phyloP scores from a whole-genome alignment of 1,140 invertebrate genomes.

The Akabosia matsudoensis region DNA sequence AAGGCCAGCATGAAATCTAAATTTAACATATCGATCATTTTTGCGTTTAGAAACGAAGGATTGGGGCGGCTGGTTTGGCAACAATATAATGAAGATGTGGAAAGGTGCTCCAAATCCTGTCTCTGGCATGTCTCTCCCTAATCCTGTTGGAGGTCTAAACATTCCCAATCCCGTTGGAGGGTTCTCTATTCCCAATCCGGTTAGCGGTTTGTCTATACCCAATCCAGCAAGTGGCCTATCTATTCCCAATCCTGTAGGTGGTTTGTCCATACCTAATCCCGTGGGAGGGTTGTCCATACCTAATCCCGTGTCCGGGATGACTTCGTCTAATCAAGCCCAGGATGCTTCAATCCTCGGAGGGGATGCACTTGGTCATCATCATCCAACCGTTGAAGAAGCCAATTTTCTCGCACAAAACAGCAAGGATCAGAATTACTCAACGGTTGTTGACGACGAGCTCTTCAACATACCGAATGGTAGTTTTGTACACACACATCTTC shows the following conservation, averaged over 20 bases:
- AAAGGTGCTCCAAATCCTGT: constrained; percentile 2
- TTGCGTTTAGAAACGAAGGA: constrained; percentile 18
- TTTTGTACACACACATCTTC: not conserved
- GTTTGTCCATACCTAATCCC: not conserved
- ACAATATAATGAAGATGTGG: not conserved
- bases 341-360: no score
- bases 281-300: not conserved
- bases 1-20: not conserved
- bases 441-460: constrained; percentile 2
- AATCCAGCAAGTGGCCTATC: not conserved
- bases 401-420: not conserved
- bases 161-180: not conserved
- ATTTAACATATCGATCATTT: not conserved
- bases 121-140: not conserved
- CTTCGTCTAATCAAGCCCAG: no score
- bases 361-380: not conserved
- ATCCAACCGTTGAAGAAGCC: not conserved
- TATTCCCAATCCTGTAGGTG: not conserved
- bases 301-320: not conserved
- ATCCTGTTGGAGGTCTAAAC: not conserved
- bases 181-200: not conserved
- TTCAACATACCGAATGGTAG: constrained; percentile 27
- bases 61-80: constrained; percentile 9
- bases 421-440: constrained; percentile 19
- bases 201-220: no score